Base-by-base conservation (phyloP, 64 coral and sea anemone genomes). In the Anthopleura sola region DNA sequence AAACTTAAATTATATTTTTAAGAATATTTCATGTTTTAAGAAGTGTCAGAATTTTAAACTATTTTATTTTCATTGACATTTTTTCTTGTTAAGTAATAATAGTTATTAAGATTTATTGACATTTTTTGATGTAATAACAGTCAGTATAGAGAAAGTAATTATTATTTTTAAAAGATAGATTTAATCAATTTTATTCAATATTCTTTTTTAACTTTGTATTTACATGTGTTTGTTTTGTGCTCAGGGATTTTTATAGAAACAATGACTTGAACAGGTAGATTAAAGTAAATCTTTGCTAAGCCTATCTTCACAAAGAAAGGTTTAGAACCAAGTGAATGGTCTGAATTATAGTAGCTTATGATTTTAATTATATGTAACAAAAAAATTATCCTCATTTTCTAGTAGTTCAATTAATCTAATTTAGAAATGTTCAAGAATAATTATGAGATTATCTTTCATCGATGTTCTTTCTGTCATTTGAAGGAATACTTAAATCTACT, bases 151-250 rank as follows among this genome's bases (percentile, higher is more conserved):
- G 2, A 53, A 53, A 1, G 50, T 48, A 48, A 17, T 53, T 53
- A 53, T 15, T 17, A 62, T 62, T 62, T 62, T n/a, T 66, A 26
- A 71, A 71, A 1, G 23, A 71, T 14, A 34, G n/a, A 33, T 36
- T 71, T n/a, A 26, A 62, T 53, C 6, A 62, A 62, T 8, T 0
- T 34, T 34, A 36, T 71, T 71, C 11, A 66, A 11, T 71, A 13
- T 71, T 33, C 10, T 32, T 71, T 71, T 71, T 71, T 71, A 23
- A 71, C 10, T 71, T 34, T 71, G 23, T 62, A n/a, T n/a, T n/a
- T 62, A 71, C 66, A 71, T 71, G n/a, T 66, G 66, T 71, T 71
- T 71, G 23, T 71, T 71, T 71, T 71, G 5, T 36, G 29, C 66
- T 28, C 14, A 34, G 15, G 1, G 3, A 31, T 71, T 71, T 71